Conservation (phyloP, 2,113 vertebrate genomes). For the Brachirus orientalis region DNA sequence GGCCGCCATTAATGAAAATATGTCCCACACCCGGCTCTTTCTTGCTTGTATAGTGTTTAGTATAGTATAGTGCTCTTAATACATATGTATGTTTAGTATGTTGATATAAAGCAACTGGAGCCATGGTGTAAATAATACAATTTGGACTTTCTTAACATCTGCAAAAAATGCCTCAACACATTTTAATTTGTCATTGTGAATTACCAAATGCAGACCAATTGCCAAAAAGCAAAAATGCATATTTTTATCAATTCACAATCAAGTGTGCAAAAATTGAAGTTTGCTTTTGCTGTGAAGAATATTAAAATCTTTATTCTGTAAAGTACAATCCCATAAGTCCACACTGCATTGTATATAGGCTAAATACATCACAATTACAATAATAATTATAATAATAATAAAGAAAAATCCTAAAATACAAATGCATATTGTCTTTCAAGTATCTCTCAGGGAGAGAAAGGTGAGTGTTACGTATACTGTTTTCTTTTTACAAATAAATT, state of each 20-base stretch:
- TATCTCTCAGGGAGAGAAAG: slow-evolving; percentile 37
- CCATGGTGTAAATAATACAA: no score
- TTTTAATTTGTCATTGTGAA: neutral
- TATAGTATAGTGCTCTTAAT: no score
- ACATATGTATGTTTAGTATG: no score
- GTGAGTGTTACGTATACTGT: slow-evolving; percentile 37
- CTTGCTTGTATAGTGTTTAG: no score
- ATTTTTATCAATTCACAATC: neutral
- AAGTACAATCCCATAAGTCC: slow-evolving; percentile 21
- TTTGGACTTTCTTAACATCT: no score
- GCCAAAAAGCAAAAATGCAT: neutral
- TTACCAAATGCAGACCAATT: neutral
- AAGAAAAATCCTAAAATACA: slow-evolving; percentile 28
- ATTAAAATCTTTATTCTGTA: slow-evolving; percentile 39
- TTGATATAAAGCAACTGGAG: no score
- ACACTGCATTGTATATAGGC: slow-evolving; percentile 22
- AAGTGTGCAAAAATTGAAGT: neutral
- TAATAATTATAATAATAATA: slow-evolving; percentile 21
- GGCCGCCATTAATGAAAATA: no score
- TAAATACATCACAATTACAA: slow-evolving; percentile 15
- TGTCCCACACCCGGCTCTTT: no score
- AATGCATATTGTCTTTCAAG: slow-evolving; percentile 53
- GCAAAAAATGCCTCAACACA: no score
- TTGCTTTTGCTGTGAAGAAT: neutral
- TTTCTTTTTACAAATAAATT: slow-evolving; percentile 58